phyloP scores from a whole-genome alignment of 1,140 invertebrate genomes.

The Anastatus disparis region DNA sequence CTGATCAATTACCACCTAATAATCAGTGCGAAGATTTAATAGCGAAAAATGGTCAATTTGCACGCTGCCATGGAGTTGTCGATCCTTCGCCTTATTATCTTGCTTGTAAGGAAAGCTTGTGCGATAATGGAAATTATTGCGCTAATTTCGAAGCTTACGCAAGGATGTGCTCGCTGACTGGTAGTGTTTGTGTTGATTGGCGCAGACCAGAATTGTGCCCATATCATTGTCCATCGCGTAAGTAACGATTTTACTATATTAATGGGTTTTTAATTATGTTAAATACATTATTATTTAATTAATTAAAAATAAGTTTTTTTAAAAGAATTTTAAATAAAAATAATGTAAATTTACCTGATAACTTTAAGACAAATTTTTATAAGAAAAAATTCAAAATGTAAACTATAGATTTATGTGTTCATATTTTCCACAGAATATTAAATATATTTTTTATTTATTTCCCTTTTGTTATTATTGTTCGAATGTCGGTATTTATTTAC shows the following conservation, averaged over 20 bases:
- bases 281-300: background rate
- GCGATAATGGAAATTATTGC: conserved; percentile 71
- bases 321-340: too few relatives aligned
- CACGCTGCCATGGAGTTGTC: conserved; percentile 78
- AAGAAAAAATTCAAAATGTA: too few relatives aligned
- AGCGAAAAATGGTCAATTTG: conserved; percentile 73
- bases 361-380: too few relatives aligned
- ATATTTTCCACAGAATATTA: too few relatives aligned
- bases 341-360: too few relatives aligned
- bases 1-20: background rate
- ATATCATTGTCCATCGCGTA: conserved; percentile 66
- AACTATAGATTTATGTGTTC: too few relatives aligned
- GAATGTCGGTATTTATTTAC: too few relatives aligned
- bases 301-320: too few relatives aligned
- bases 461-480: too few relatives aligned
- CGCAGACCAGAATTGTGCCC: conserved; percentile 73
- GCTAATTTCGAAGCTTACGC: conserved; percentile 77
- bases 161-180: conserved; percentile 74
- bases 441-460: too few relatives aligned
- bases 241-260: too few relatives aligned
- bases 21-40: conserved; percentile 71
- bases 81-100: conserved; percentile 75
- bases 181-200: conserved; percentile 81
- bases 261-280: conserved; percentile 27
- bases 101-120: conserved; percentile 76